These are phyloP conservation scores for Dioctria linearis DNA, from an alignment of 2,888 invertebrate genomes.

Conservation along the genomic window DNA sequence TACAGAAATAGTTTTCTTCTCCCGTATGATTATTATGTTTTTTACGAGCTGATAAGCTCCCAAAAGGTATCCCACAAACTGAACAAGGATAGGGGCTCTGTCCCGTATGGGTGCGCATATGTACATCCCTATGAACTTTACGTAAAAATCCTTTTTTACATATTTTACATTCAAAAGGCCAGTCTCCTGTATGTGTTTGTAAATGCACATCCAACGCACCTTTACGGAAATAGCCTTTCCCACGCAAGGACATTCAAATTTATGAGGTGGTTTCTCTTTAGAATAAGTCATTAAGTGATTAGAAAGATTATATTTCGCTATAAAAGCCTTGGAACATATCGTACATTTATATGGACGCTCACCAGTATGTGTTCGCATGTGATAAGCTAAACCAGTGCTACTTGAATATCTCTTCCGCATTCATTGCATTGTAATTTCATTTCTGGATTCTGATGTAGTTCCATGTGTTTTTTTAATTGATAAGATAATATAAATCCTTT, in stretches of 20 bases:
- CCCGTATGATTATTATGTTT: constrained; percentile 55
- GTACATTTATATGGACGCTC: constrained; percentile 48
- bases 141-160: constrained; percentile 53
- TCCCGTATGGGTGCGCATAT: constrained; percentile 55
- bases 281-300: constrained; percentile 52
- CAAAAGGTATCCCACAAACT: constrained; percentile 48
- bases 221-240: constrained; percentile 43
- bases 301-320: constrained; percentile 45
- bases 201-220: constrained; percentile 54
- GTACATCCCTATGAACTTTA: constrained; percentile 53
- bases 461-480: constrained; percentile 49
- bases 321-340: constrained; percentile 48
- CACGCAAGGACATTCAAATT: constrained; percentile 47
- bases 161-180: constrained; percentile 53
- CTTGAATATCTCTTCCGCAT: constrained; percentile 52
- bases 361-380: constrained; percentile 51
- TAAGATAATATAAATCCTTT: constrained; percentile 39
- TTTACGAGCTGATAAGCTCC: constrained; percentile 37
- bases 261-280: constrained; percentile 39
- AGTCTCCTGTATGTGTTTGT: constrained; percentile 55
- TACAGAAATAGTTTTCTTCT: constrained; percentile 54
- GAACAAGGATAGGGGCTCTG: constrained; percentile 55
- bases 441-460: constrained; percentile 38
- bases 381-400: constrained; percentile 50
- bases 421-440: constrained; percentile 52